Evolutionary conservation across 1,140 invertebrate genomes (phyloP), one percentile per base, ranked within the genome.

Genomic region (Copidosoma floridanum): DNA sequence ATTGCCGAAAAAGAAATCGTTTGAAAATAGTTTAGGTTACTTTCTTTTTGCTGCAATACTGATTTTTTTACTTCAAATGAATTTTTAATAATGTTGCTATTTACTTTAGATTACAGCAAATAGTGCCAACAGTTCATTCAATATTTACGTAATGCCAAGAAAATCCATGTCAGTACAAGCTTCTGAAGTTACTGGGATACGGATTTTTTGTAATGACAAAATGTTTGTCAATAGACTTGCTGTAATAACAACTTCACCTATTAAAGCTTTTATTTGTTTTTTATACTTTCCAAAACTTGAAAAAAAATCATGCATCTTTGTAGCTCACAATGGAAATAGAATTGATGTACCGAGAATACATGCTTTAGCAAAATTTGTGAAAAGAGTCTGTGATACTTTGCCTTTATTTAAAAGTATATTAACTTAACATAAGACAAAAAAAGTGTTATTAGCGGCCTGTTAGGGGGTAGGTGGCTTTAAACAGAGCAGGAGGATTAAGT

Each of bases 1-100:
- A 32, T 44, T 6, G 14, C 46, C 0, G 16, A 7, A 41, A 12
- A 21, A 26, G 16, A n/a, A 52, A 43, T 44, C 57, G 40, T 8
- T 24, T 44, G 44, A 50, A 43, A 46, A 60, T 60, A 18, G 16
- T 51, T 35, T 32, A 60, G 57, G 41, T 60, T 41, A 47, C n/a
- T n/a, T 3, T 37, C 48, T 20, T 47, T 18, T n/a, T 20, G 0
- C 35, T 46, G 32, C 32, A 20, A 12, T 35, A 24, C 26, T 24
- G 21, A 11, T 23, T 46, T 4, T 5, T 3, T 21, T 21, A 14
- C 18, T 35, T 29, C 20, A n/a, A 35, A 27, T 1, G 10, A 26
- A 40, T 41, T 20, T 26, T 41, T 43, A 11, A n/a, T n/a, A 24
- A 21, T 27, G 35, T 21, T 18, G 11, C 41, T 21, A 46, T 46